These are phyloP conservation scores for Cheumatopsyche charites DNA, from an alignment of 1,140 invertebrate genomes.

Conservation along the genomic window DNA sequence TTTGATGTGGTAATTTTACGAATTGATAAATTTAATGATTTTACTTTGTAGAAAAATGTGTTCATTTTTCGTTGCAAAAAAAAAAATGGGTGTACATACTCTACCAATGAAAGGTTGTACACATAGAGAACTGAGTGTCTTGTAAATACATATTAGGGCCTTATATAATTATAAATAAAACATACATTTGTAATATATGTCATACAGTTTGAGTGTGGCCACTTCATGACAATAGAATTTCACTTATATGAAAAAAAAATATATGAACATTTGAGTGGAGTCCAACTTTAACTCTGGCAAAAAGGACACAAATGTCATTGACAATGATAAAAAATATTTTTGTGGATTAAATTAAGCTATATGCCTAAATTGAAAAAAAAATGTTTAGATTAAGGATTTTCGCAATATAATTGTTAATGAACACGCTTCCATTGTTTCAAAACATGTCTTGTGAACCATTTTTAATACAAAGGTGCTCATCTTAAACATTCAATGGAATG, in stretches of 20 bases:
- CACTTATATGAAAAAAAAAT: constrained; percentile 37
- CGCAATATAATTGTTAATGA: constrained; percentile 42
- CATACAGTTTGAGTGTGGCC: constrained; percentile 45
- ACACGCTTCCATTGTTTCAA: constrained; percentile 43
- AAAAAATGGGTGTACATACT: constrained; percentile 23
- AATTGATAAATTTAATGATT: constrained; percentile 5
- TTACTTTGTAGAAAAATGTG: constrained; percentile 35
- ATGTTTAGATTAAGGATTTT: constrained; percentile 23
- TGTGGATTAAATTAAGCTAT: constrained; percentile 29
- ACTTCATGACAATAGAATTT: constrained; percentile 48
- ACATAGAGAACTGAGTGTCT: constrained; percentile 44
- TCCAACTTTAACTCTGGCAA: constrained; percentile 33
- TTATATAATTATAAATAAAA: constrained; percentile 45
- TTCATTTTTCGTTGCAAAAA: constrained; percentile 38
- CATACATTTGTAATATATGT: constrained; percentile 45
- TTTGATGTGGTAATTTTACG: constrained; percentile 27
- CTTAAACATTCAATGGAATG: neutral
- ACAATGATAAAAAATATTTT: constrained; percentile 37
- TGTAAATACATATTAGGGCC: constrained; percentile 49
- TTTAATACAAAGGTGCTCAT: constrained; percentile 9
- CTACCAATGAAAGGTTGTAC: constrained; percentile 17
- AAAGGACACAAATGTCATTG: constrained; percentile 30
- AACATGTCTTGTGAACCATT: constrained; percentile 2
- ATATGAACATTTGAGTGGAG: constrained; percentile 19
- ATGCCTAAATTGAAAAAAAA: constrained; percentile 21